phyloP scores from a whole-genome alignment of 1,140 invertebrate genomes.

The Aradophagus sp. region DNA sequence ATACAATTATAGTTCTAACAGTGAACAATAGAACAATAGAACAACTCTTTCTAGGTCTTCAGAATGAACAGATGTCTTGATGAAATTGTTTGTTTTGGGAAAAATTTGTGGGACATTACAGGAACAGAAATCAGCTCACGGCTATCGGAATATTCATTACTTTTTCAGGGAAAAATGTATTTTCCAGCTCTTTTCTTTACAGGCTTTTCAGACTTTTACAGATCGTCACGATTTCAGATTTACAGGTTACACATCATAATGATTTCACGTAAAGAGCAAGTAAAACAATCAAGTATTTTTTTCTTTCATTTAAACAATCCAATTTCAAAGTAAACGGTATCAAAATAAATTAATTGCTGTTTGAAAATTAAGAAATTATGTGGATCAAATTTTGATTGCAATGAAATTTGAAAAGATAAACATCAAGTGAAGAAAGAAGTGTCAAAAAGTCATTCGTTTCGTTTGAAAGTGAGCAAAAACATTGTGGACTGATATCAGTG shows the following conservation, averaged over 20 bases:
- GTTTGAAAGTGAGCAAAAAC: constrained; percentile 60
- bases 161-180: constrained; percentile 57
- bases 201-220: constrained; percentile 72
- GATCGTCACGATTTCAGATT: constrained; percentile 68
- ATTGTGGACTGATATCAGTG: constrained; percentile 73
- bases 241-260: constrained; percentile 38
- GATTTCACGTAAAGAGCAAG: too few relatives aligned
- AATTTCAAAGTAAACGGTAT: too few relatives aligned
- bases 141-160: constrained; percentile 56
- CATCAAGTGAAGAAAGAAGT: constrained; percentile 46
- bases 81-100: constrained; percentile 37
- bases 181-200: constrained; percentile 75
- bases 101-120: constrained; percentile 59
- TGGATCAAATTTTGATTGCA: too few relatives aligned
- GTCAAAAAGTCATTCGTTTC: constrained; percentile 38
- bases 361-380: too few relatives aligned
- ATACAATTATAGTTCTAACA: too few relatives aligned
- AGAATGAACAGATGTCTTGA: constrained; percentile 40
- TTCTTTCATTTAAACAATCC: too few relatives aligned
- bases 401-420: too few relatives aligned
- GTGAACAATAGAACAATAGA: constrained; percentile 7
- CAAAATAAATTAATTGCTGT: too few relatives aligned
- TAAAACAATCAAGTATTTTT: too few relatives aligned
- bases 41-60: constrained; percentile 62
- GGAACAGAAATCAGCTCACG: constrained; percentile 64